Conservation (phyloP, 2,888 invertebrate species). For the Ashinkailepas kermadecensis region DNA sequence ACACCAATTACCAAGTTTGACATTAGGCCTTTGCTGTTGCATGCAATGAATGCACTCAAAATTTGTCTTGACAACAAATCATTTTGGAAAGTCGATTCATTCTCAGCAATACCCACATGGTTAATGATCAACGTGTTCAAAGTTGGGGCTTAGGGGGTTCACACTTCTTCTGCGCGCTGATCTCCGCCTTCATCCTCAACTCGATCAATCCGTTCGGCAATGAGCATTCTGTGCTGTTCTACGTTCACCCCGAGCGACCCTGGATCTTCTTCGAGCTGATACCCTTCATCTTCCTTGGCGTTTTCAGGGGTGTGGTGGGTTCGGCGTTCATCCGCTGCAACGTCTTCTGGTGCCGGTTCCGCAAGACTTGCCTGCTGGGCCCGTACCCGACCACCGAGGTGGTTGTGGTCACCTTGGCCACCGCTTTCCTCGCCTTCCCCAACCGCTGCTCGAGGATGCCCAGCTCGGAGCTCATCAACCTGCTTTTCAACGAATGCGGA, state of each 20-base stretch:
- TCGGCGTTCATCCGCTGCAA: slow-evolving; percentile 96
- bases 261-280: slow-evolving; percentile 98
- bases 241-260: slow-evolving; percentile 94
- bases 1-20: too few species aligned
- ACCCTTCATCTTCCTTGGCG: slow-evolving; percentile 92
- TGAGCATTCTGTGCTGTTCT: slow-evolving; percentile 95
- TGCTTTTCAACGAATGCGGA: slow-evolving; percentile 92
- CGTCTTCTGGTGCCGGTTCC: slow-evolving; percentile 88
- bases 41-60: too few species aligned
- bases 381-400: slow-evolving; percentile 97
- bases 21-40: too few species aligned
- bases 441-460: slow-evolving; percentile 97
- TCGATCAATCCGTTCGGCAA: slow-evolving; percentile 99
- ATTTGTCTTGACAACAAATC: too few species aligned
- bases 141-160: too few species aligned
- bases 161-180: slow-evolving; percentile 97
- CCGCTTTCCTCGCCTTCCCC: slow-evolving; percentile 88
- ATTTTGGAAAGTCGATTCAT: too few species aligned
- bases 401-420: slow-evolving; percentile 79
- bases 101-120: too few species aligned
- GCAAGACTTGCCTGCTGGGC: slow-evolving; percentile 86
- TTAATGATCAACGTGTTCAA: too few species aligned
- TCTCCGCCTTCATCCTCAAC: slow-evolving; percentile 91
- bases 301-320: slow-evolving; percentile 93
- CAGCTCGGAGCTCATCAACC: slow-evolving; percentile 85